Evolutionary conservation across 2,888 invertebrate species (phyloP).

Genomic region (Drosophila mulleri): DNA sequence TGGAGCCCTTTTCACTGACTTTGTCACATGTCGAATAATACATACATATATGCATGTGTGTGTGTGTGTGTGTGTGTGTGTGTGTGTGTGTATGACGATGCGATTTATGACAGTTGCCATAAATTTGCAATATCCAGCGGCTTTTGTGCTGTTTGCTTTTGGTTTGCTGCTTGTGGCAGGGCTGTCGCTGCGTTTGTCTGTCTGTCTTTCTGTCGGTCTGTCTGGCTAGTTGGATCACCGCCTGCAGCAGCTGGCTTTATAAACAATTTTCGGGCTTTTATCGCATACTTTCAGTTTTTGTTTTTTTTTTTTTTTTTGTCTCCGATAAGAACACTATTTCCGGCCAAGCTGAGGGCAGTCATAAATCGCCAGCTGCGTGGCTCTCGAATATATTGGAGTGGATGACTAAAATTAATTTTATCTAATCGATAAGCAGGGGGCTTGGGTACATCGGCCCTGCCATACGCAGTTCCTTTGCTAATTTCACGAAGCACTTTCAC

Average conservation of each 20-base stretch:
- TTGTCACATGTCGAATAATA: constrained; percentile 20
- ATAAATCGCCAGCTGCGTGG: constrained; percentile 27
- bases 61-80: neutral
- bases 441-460: constrained; percentile 34
- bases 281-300: constrained; percentile 64
- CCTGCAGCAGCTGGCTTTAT: constrained; percentile 49
- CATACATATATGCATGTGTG: neutral
- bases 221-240: constrained; percentile 2
- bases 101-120: constrained; percentile 70
- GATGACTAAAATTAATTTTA: constrained; percentile 78
- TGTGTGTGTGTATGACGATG: constrained; percentile 8
- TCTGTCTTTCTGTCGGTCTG: neutral
- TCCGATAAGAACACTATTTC: constrained; percentile 67
- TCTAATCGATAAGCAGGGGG: constrained; percentile 72
- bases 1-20: constrained; percentile 39
- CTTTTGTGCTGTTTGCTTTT: constrained; percentile 3
- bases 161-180: constrained; percentile 18
- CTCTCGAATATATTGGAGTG: constrained; percentile 36
- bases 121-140: constrained; percentile 63
- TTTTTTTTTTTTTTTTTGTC: constrained; percentile 41
- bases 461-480: constrained; percentile 13
- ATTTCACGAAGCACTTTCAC: constrained; percentile 42
- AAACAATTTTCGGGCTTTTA: constrained; percentile 74
- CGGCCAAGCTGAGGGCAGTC: constrained; percentile 75
- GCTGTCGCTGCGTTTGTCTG: neutral